Evolutionary conservation across 2,113 vertebrate genomes (phyloP), one percentile per base, ranked within the genome.

Genomic region (Blennius ocellaris): DNA sequence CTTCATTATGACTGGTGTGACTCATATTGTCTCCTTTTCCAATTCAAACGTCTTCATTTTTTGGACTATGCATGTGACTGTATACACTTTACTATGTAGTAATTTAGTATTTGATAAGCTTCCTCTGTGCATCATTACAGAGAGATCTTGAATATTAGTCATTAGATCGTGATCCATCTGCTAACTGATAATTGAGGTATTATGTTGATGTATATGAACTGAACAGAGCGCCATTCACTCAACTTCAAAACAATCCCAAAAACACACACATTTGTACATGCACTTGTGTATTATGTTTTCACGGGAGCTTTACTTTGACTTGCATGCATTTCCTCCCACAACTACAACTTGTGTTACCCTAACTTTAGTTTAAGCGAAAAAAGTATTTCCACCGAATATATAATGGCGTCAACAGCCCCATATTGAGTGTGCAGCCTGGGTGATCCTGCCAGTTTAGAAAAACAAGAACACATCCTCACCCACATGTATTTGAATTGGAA

Each of bases 171-270:
- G 36, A 57, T 45, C 40, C 12, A 57, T 83, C 41, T 58, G 49
- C n/a, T 77, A 76, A 78, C 47, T 79, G 57, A 15, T 40, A 66
- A 79, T 63, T 65, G 0, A 15, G 30, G 39, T 43, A 45, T 45
- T 6, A 44, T 6, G 62, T 51, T 57, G 44, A 64, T 49, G 11
- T 41, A 39, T 38, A 30, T 54, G 44, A 5, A 51, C 48, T 66
- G 38, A 64, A 47, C 11, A 15, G 16, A 58, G n/a, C 36, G 4
- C 1, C 0, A 40, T 56, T 10, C 45, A 36, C 8, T 69, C 45
- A 60, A n/a, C 12, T 36, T 9, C 43, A 45, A 72, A 51, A 58
- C 11, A 63, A 72, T 72, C 52, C 17, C 55, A 8, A 1, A 62
- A 48, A 37, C 16, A 53, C 7, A 38, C 57, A 55, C 57, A 58